phyloP scores from a whole-genome alignment of 2,797 vertebrate genomes.

The Cuculus canorus region DNA sequence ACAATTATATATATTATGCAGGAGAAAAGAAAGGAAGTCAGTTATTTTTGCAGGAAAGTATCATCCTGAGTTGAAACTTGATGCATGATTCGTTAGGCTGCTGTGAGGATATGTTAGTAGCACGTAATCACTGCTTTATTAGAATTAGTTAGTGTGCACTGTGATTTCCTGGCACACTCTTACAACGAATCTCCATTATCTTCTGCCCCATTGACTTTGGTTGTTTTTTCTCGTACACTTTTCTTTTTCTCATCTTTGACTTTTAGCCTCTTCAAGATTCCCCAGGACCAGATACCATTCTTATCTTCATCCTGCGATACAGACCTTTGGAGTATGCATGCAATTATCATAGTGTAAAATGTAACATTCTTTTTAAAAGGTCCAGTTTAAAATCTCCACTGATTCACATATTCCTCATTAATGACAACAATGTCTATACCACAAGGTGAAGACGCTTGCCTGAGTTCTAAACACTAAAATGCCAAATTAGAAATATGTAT shows the following conservation, averaged over 20 bases:
- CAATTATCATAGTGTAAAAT: conserved; percentile 69
- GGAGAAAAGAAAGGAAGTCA: background rate
- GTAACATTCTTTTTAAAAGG: background rate
- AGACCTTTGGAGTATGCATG: conserved; percentile 80
- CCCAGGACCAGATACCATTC: conserved; percentile 78
- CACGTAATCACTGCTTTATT: conserved; percentile 59
- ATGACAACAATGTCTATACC: background rate
- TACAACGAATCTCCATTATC: conserved; percentile 84
- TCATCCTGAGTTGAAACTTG: conserved; percentile 22
- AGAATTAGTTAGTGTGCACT: conserved; percentile 75
- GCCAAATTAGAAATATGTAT: background rate
- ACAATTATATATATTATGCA: background rate
- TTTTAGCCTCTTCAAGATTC: conserved; percentile 88
- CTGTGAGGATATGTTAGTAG: conserved; percentile 74
- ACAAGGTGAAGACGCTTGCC: background rate
- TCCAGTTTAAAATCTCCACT: background rate
- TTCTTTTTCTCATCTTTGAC: conserved; percentile 86
- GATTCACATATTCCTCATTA: background rate
- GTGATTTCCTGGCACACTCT: conserved; percentile 78
- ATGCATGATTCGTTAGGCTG: conserved; percentile 49
- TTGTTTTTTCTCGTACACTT: conserved; percentile 77
- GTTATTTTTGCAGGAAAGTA: conserved; percentile 35
- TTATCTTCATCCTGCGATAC: conserved; percentile 78
- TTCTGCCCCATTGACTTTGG: conserved; percentile 85
- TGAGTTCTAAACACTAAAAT: background rate